Evolutionary conservation across 2,797 vertebrate genomes (phyloP).

Genomic region (Chromis chromis): DNA sequence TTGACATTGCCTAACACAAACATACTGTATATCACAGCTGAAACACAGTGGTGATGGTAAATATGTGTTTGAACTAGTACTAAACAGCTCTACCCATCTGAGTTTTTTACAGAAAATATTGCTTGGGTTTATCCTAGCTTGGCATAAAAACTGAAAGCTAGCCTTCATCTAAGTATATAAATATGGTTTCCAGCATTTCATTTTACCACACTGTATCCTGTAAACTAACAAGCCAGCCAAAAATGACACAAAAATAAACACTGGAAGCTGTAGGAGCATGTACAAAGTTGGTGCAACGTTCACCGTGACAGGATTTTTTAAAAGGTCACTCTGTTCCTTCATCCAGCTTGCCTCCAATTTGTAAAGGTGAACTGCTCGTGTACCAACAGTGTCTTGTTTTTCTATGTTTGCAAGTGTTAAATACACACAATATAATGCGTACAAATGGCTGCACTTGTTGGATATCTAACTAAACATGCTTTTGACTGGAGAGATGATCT

Average conservation of each 20-base stretch:
- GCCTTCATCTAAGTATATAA: conserved; percentile 8
- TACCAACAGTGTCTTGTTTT: background rate
- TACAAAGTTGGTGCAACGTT: background rate
- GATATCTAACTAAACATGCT: no score
- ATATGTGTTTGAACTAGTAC: no score
- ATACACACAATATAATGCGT: background rate
- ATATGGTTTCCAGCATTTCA: background rate
- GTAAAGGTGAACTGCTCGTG: background rate
- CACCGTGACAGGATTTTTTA: background rate
- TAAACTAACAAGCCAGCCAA: conserved; percentile 1
- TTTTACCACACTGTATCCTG: conserved; percentile 11
- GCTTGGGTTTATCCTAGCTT: no score
- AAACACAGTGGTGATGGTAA: background rate
- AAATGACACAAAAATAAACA: background rate
- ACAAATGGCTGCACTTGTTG: no score
- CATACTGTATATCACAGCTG: background rate
- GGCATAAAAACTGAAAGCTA: background rate
- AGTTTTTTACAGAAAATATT: background rate
- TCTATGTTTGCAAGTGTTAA: conserved; percentile 12
- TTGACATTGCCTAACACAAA: no score
- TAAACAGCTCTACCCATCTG: background rate
- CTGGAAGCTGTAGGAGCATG: background rate
- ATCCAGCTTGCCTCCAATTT: background rate
- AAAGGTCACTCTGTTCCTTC: background rate
- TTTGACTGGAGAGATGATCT: background rate